Percentiles rank a stretch among this genome's conserved stretches.
These are phyloP conservation scores for Cataglyphis livida DNA, from an alignment of 2,888 invertebrate genomes.

Conservation along the genomic window DNA sequence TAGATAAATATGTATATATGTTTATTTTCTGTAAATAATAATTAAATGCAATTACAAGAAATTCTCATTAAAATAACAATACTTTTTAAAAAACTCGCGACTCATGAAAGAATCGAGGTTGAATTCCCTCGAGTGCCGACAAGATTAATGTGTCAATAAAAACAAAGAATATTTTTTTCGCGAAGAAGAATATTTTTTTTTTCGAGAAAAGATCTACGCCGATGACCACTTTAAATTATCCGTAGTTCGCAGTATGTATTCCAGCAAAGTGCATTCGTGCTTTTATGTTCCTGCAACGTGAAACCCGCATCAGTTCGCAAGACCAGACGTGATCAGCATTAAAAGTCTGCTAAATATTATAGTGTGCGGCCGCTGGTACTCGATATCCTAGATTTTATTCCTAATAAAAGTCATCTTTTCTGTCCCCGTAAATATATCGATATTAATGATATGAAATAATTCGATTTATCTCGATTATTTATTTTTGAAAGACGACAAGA, in stretches of 20 bases:
- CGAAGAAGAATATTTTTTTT: background rate
- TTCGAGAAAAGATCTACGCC: background rate
- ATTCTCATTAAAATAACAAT: slow-evolving; percentile 9
- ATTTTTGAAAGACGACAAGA: background rate
- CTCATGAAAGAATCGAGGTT: background rate
- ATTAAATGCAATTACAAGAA: background rate
- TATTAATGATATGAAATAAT: background rate
- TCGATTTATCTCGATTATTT: background rate
- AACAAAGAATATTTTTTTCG: slow-evolving; percentile 16
- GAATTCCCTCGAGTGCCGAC: slow-evolving; percentile 1
- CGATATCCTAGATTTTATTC: slow-evolving; percentile 17
- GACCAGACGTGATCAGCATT: slow-evolving; percentile 38
- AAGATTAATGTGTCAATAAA: slow-evolving; percentile 22
- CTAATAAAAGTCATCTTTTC: slow-evolving; percentile 3
- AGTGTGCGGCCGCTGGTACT: background rate
- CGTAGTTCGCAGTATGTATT: slow-evolving; percentile 13
- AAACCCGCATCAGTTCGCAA: slow-evolving; percentile 15
- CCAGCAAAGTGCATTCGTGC: background rate
- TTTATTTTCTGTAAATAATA: background rate
- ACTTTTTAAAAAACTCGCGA: background rate
- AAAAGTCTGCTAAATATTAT: background rate
- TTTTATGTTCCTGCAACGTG: slow-evolving; percentile 24
- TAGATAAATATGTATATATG: background rate
- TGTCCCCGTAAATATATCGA: background rate
- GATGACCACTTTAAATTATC: slow-evolving; percentile 5